These are phyloP conservation scores for Sinocyclocheilus grahami DNA, from an alignment of 2,113 vertebrate species.

Conservation along the genomic window DNA sequence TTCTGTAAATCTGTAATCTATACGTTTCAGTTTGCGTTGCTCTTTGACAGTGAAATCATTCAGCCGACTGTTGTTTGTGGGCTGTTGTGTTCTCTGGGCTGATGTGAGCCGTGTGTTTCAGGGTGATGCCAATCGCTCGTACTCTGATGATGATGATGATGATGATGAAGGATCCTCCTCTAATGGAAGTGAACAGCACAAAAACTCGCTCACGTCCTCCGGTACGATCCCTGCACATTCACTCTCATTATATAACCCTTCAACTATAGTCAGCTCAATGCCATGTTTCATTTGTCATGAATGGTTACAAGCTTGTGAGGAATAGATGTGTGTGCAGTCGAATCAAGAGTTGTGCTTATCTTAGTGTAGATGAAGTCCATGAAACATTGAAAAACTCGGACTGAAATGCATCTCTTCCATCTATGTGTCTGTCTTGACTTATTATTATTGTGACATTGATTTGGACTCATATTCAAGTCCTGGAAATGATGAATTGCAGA, in stretches of 20 bases:
- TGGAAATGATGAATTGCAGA: neutral
- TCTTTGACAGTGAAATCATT: no score
- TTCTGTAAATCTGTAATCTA: no score
- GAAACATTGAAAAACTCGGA: neutral
- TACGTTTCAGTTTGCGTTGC: no score
- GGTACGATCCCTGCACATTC: constrained; percentile 72
- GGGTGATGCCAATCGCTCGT: constrained; percentile 93
- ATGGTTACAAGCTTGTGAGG: neutral
- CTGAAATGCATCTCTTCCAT: neutral
- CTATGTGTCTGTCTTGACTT: neutral
- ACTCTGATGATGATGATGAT: constrained; percentile 80
- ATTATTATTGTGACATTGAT: neutral
- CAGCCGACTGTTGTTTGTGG: no score
- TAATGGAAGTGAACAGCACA: constrained; percentile 87
- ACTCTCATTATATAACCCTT: neutral
- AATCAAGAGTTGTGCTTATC: neutral
- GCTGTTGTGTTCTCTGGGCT: neutral
- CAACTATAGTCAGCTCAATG: neutral
- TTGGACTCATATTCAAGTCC: neutral
- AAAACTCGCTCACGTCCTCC: constrained; percentile 80
- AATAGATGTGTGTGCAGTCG: neutral
- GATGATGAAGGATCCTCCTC: constrained; percentile 83
- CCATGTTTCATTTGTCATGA: neutral
- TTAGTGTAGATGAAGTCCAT: neutral
- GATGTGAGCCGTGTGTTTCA: constrained; percentile 59